phyloP scores from a whole-genome alignment of 2,888 invertebrate genomes.

The Eustalomyia histrio region DNA sequence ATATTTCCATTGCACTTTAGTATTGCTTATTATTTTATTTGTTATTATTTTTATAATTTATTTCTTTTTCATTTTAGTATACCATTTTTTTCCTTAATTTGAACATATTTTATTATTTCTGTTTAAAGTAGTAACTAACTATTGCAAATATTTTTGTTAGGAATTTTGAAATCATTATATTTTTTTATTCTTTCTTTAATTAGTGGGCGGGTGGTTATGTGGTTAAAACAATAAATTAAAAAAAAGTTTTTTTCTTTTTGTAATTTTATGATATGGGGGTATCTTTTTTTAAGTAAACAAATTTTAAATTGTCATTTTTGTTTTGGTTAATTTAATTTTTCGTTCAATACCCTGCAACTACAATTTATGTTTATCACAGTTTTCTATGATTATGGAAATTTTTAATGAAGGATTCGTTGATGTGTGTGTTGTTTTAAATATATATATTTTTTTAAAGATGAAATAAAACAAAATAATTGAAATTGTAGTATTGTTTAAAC shows the following conservation, averaged over 20 bases:
- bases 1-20: constrained; percentile 56
- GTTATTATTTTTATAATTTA: constrained; percentile 10
- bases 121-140: constrained; percentile 65
- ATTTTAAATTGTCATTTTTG: constrained; percentile 13
- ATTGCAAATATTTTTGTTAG: constrained; percentile 61
- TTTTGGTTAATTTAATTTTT: constrained; percentile 20
- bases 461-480: constrained; percentile 39
- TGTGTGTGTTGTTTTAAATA: not conserved
- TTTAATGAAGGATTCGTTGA: constrained; percentile 61
- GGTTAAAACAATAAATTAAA: constrained; percentile 3
- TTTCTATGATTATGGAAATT: constrained; percentile 62
- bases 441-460: constrained; percentile 5
- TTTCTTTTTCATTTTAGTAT: constrained; percentile 24
- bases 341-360: constrained; percentile 65
- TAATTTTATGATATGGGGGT: constrained; percentile 48
- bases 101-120: constrained; percentile 40
- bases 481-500: constrained; percentile 26
- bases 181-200: constrained; percentile 32
- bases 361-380: constrained; percentile 61
- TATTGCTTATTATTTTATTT: constrained; percentile 63
- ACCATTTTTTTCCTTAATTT: constrained; percentile 20
- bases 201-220: constrained; percentile 53
- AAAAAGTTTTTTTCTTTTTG: constrained; percentile 33
- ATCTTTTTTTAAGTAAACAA: not conserved
- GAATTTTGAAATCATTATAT: constrained; percentile 56